phyloP scores from a whole-genome alignment of 2,888 invertebrate genomes.

The Carpatolechia fugitivella region DNA sequence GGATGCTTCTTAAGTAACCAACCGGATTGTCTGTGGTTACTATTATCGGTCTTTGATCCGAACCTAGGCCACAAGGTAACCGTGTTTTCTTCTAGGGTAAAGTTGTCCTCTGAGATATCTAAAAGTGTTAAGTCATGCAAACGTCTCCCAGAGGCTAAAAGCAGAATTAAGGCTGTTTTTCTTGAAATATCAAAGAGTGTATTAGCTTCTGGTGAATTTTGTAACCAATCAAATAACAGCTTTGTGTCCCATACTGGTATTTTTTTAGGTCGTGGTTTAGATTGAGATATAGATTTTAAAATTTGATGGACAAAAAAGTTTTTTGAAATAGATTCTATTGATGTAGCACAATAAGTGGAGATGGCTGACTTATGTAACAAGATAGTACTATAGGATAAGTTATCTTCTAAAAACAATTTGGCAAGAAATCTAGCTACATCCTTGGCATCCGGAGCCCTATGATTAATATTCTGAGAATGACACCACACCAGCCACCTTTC shows the following conservation, averaged over 20 bases:
- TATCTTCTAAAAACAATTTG: not conserved
- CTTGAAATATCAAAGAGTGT: not conserved
- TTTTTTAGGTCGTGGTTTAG: constrained; percentile 3
- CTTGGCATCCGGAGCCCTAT: not conserved
- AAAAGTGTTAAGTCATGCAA: no score
- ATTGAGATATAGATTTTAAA: constrained; percentile 14
- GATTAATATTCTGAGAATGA: not conserved
- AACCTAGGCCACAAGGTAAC: not conserved
- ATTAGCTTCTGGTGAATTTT: constrained; percentile 3
- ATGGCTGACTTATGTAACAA: constrained; percentile 10
- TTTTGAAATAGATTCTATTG: not conserved
- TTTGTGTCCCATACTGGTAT: constrained; percentile 18
- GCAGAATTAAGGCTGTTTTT: not conserved
- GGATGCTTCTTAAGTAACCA: no score
- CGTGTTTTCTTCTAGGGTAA: not conserved
- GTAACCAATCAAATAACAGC: constrained; percentile 17
- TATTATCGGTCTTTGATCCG: no score
- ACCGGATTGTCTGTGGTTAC: no score
- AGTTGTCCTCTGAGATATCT: not conserved
- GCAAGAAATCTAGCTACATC: not conserved
- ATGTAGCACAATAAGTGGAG: constrained; percentile 4
- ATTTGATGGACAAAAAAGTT: no score
- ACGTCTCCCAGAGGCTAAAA: no score
- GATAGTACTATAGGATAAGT: not conserved
- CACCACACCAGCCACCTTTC: not conserved